These are phyloP conservation scores for Heteropelma amictum DNA, from an alignment of 2,888 invertebrate genomes.

Conservation along the genomic window DNA sequence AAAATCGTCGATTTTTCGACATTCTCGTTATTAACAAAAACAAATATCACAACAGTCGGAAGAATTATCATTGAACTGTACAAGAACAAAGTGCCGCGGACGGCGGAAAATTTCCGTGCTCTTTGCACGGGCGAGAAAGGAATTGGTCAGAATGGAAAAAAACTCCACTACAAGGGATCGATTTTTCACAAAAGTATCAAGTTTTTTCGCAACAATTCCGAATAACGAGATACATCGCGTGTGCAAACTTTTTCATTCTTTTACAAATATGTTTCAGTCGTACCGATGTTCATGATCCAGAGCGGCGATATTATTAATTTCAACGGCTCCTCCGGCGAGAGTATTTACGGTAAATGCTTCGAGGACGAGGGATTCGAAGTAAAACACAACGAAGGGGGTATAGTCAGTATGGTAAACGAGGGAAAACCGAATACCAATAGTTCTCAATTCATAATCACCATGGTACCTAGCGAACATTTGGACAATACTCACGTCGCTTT, in stretches of 20 bases:
- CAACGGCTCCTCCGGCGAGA: constrained; percentile 94
- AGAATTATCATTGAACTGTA: constrained; percentile 92
- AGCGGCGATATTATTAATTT: constrained; percentile 88
- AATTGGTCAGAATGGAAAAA: constrained; percentile 83
- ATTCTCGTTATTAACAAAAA: neutral
- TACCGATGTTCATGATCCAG: constrained; percentile 93
- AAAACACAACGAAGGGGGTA: constrained; percentile 82
- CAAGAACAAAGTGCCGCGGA: constrained; percentile 90
- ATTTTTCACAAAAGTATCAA: constrained; percentile 87
- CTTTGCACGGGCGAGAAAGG: constrained; percentile 96
- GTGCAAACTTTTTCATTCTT: constrained; percentile 33
- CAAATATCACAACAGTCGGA: constrained; percentile 84
- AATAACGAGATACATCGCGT: too few species aligned
- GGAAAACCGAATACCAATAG: constrained; percentile 90
- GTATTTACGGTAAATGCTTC: constrained; percentile 94
- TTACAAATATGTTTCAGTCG: constrained; percentile 78
- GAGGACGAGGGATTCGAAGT: constrained; percentile 93
- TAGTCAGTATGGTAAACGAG: constrained; percentile 89
- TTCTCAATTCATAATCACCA: constrained; percentile 96
- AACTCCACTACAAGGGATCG: constrained; percentile 90
- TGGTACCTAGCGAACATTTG: constrained; percentile 86
- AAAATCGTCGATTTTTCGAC: neutral
- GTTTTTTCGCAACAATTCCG: neutral
- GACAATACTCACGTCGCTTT: constrained; percentile 91
- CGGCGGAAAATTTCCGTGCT: constrained; percentile 94